Evolutionary conservation across 2,113 vertebrate genomes (phyloP), one percentile per base, ranked within the genome.

Genomic region (Pteruthius melanotis): DNA sequence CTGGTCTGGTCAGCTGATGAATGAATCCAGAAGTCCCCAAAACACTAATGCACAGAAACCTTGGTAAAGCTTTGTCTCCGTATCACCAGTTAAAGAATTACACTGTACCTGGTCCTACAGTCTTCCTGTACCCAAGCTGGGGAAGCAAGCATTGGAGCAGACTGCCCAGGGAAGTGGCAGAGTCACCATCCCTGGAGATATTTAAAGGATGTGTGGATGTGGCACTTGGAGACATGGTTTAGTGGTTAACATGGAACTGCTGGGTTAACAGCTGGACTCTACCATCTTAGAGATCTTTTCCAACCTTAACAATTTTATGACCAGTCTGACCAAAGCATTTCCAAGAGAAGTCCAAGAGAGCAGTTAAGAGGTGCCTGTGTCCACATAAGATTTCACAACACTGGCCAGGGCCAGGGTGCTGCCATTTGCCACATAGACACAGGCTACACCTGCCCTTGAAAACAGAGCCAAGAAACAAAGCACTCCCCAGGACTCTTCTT

Each of bases 401-500:
- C 15, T 20, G 13, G 45, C 26, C 35, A 63, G 50, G 44, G 44
- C n/a, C 33, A 37, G 13, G 22, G 7, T 9, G 7, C 40, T 54
- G 13, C 60, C 54, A 0, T 27, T 59, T 4, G 0, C 16, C 15
- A 8, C 16, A 11, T 15, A 30, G 16, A 27, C 8, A 21, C 7
- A 52, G 6, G 13, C 21, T 45, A 16, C 61, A 22, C 15, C 33
- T 33, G 15, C 20, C 50, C 65, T 33, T 65, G 26, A 33, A 74
- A 78, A 64, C 11, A 21, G 10, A 4, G 68, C 33, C 50, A n/a
- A 35, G 54, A 19, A 56, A 26, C 37, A 82, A 65, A 93, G 26
- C 7, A 5, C 11, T 50, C 18, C 22, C 35, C 39, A 60, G 45
- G 60, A 40, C 40, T 42, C 20, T 52, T 60, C 44, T 35, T 61